Conservation (phyloP, 2,797 vertebrate genomes). For the Hippocampus kuda region DNA sequence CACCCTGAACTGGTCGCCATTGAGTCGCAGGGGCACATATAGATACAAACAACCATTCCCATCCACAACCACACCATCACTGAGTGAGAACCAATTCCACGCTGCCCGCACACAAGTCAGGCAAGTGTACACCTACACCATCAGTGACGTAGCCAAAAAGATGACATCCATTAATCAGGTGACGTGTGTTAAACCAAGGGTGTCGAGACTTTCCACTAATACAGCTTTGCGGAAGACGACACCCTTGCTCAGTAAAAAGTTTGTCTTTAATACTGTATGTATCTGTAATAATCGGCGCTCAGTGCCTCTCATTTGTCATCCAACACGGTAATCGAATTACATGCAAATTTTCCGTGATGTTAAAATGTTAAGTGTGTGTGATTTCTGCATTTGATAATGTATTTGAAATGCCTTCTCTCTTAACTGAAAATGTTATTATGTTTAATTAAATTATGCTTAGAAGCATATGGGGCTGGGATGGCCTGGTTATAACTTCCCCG, state of each 20-base stretch:
- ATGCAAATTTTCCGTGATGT: neutral
- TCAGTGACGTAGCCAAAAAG: too few species aligned
- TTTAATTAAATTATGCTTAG: neutral
- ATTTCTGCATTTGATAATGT: conserved; percentile 5
- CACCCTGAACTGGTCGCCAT: too few species aligned
- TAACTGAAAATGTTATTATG: neutral
- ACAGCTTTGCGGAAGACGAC: neutral
- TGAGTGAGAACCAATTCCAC: too few species aligned
- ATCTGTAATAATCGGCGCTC: neutral
- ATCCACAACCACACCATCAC: too few species aligned
- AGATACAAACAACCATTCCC: too few species aligned
- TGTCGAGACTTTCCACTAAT: neutral
- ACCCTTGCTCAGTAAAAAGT: neutral
- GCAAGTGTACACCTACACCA: too few species aligned
- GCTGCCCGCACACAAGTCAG: too few species aligned
- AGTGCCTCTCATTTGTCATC: conserved; percentile 1
- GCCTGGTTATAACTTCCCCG: too few species aligned
- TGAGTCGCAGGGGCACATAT: too few species aligned
- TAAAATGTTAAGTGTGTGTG: neutral
- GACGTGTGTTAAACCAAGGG: neutral
- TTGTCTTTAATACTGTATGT: neutral
- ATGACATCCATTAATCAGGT: neutral
- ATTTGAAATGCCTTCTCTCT: conserved; percentile 2
- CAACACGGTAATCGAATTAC: neutral
- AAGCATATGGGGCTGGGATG: neutral